Percentiles rank a stretch among this genome's conserved stretches.
phyloP scores from a whole-genome alignment of 2,797 vertebrate species.

The Arrhamphus sclerolepis region DNA sequence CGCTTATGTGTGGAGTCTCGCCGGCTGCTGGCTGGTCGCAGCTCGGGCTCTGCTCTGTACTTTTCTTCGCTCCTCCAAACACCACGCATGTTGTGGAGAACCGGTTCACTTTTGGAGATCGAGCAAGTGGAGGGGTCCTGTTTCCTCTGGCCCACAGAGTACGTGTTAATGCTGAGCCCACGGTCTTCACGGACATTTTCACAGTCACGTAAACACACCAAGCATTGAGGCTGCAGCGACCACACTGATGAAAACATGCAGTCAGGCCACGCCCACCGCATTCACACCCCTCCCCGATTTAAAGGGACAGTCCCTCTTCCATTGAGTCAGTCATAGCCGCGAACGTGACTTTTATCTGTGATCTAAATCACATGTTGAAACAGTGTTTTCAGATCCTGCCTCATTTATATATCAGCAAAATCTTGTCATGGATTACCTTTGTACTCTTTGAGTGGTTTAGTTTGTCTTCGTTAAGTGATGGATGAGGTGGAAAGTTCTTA shows the following conservation, averaged over 20 bases:
- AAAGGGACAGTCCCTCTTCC: not conserved
- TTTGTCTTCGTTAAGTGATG: not conserved
- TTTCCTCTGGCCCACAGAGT: slow-evolving; percentile 59
- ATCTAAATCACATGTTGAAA: not conserved
- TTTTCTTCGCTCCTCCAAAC: slow-evolving; percentile 7
- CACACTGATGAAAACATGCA: slow-evolving; percentile 22
- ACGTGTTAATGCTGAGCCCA: slow-evolving; percentile 50
- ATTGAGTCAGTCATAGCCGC: slow-evolving; percentile 24
- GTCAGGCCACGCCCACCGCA: slow-evolving; percentile 1
- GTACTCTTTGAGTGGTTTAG: not conserved
- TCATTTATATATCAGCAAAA: not conserved
- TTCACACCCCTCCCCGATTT: not conserved
- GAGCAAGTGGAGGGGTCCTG: slow-evolving; percentile 23
- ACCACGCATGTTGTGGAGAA: slow-evolving; percentile 48
- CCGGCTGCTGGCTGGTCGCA: slow-evolving; percentile 12
- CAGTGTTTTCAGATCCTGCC: not conserved
- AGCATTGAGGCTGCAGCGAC: not conserved
- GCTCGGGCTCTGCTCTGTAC: slow-evolving; percentile 41
- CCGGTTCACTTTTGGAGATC: slow-evolving; percentile 35
- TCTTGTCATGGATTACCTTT: not conserved
- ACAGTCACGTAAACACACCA: not conserved
- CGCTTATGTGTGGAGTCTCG: slow-evolving; percentile 43
- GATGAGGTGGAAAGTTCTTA: not conserved
- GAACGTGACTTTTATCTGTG: not conserved
- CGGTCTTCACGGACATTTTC: slow-evolving; percentile 72